Evolutionary conservation across 2,888 invertebrate species (phyloP), one percentile per base, ranked within the genome.

Genomic region (Eristalis pertinax): DNA sequence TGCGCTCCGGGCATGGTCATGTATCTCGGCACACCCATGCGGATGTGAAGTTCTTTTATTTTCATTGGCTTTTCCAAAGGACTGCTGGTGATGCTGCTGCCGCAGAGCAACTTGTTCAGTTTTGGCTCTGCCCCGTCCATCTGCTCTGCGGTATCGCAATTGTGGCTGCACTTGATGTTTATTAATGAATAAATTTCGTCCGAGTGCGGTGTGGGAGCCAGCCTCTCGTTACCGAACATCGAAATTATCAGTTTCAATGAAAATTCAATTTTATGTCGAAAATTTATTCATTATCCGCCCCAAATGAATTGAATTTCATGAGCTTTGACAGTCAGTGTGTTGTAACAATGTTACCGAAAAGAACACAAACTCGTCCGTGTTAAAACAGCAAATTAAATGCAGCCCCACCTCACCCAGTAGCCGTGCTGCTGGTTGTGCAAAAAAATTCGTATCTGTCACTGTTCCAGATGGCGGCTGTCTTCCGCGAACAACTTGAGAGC

Each of bases 171-270:
- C 76, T 75, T 67, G 65, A 50, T 68, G 62, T 87, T 87, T 73
- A 79, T 87, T 84, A 72, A 84, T 84, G 84, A 79, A 84, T 87
- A 87, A 87, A 87, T 84, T 68, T 8, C 35, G 35, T 19, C 56
- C 26, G 35, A 68, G 78, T 72, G 70, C 56, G 15, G 24, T 22
- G 32, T 10, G 32, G 1, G 8, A 32, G 32, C 10, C 32, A 32
- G 32, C 32, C 0, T 0, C 22, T 58, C 58, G 60, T 60, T 60
- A 68, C 56, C 62, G 70, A 56, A 70, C 70, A 63, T 64, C 38
- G 19, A 50, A 70, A 78, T 78, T 69, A 78, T 64, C 70, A 78
- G 29, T 70, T 32, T 64, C 19, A 32, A 10, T 24, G 64, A 64
- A 32, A 64, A 50, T 41, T 68, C 64, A 64, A 56, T 50, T 74